These are phyloP conservation scores for Tokudaia muenninki DNA, from an alignment of 2,797 vertebrate species.

Conservation along the genomic window DNA sequence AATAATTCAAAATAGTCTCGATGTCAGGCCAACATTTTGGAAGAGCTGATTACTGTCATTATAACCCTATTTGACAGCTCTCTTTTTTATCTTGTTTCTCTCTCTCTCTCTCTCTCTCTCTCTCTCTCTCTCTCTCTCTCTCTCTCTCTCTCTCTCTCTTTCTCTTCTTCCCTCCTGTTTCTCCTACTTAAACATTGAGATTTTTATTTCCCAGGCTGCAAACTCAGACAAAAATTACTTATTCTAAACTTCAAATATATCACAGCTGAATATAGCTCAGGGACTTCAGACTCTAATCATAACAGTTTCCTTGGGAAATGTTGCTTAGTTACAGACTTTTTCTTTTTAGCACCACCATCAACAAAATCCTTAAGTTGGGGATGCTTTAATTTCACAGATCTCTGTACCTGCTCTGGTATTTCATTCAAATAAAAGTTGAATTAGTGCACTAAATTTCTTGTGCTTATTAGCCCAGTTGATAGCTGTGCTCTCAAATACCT, in stretches of 20 bases:
- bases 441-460: conserved; percentile 64
- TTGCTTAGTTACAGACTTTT: conserved; percentile 53
- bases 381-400: neutral
- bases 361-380: neutral
- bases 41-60: neutral
- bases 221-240: conserved; percentile 30
- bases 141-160: neutral
- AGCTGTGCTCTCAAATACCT: conserved; percentile 66
- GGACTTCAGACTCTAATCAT: neutral
- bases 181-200: neutral
- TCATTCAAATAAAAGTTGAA: conserved; percentile 70
- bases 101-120: neutral
- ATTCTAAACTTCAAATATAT: conserved; percentile 26
- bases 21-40: neutral
- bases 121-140: neutral
- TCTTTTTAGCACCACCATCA: neutral
- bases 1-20: neutral
- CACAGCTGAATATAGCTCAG: neutral
- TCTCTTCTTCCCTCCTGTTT: neutral
- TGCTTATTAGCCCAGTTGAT: conserved; percentile 34
- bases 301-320: conserved; percentile 12
- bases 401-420: neutral
- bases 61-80: fast-evolving
- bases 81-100: fast-evolving
- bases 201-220: conserved; percentile 25